These are phyloP conservation scores for Corythornis vintsioides DNA, from an alignment of 2,113 vertebrate species.

Conservation along the genomic window DNA sequence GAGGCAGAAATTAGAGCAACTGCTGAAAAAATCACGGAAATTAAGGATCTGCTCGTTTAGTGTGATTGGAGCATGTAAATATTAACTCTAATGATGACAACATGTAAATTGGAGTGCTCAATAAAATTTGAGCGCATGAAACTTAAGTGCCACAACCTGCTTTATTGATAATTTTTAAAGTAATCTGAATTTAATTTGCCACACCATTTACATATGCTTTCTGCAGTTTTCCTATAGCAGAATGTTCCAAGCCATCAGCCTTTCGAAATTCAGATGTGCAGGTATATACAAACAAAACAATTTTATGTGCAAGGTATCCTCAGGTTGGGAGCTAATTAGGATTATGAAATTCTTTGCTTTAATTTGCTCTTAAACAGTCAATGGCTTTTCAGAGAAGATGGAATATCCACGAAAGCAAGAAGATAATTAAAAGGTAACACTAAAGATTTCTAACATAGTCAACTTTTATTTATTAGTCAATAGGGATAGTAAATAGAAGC, in stretches of 20 bases:
- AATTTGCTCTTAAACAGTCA: background rate
- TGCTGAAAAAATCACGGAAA: constrained; percentile 60
- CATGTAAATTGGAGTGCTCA: constrained; percentile 66
- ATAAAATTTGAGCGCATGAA: constrained; percentile 47
- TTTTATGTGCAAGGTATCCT: background rate
- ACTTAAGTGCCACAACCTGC: constrained; percentile 55
- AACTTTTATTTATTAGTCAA: background rate
- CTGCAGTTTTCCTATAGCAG: background rate
- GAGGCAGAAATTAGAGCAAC: constrained; percentile 66
- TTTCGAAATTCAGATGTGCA: background rate
- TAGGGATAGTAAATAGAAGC: background rate
- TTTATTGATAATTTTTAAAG: constrained; percentile 51
- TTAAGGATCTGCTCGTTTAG: constrained; percentile 66
- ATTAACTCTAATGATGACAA: constrained; percentile 68
- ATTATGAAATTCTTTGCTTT: background rate
- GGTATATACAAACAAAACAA: background rate
- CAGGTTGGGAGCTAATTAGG: background rate
- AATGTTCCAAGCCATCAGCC: background rate
- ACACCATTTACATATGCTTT: background rate
- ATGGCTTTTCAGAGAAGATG: background rate
- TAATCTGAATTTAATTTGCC: constrained; percentile 36
- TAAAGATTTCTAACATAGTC: background rate
- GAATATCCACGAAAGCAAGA: background rate
- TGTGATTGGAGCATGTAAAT: constrained; percentile 72
- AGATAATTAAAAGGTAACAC: background rate